A percentile compares a stretch with the other conserved stretches of the same genome.
Conservation (phyloP, 2,888 invertebrate species). For the Erebia ligea region DNA sequence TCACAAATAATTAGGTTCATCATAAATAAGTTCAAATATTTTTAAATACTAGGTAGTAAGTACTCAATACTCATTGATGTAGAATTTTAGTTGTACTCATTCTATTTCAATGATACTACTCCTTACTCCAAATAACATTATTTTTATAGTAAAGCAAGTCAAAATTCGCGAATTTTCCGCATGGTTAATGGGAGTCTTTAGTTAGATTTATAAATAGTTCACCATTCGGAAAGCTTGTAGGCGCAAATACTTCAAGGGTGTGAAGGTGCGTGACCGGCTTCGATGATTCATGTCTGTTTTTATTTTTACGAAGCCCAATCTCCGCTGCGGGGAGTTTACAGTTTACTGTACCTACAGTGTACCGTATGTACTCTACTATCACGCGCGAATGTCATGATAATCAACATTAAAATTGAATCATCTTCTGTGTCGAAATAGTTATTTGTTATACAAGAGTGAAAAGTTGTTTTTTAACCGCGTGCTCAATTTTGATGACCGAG, state of each 20-base stretch:
- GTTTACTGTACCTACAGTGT: conserved; percentile 32
- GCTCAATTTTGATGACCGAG: no score
- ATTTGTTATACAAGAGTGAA: no score
- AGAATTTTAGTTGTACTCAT: no score
- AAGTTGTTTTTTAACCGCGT: no score
- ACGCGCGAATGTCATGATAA: conserved; percentile 30
- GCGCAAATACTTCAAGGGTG: conserved; percentile 39
- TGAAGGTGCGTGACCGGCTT: conserved; percentile 44
- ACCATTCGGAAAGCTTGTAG: conserved; percentile 34
- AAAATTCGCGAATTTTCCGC: background rate
- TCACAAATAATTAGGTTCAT: no score
- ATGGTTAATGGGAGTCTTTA: conserved; percentile 23
- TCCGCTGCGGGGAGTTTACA: conserved; percentile 23
- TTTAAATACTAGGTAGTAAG: no score
- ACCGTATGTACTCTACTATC: conserved; percentile 6
- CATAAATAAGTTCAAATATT: no score
- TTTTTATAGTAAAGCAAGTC: no score
- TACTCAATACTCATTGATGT: no score
- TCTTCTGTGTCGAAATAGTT: background rate
- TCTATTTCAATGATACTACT: no score
- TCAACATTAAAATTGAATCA: background rate
- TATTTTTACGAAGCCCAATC: conserved; percentile 42
- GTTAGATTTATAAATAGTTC: conserved; percentile 32
- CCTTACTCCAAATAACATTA: no score
- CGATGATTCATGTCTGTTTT: conserved; percentile 45